Evolutionary conservation across 1,140 invertebrate genomes (phyloP).

Genomic region (Mya arenaria): DNA sequence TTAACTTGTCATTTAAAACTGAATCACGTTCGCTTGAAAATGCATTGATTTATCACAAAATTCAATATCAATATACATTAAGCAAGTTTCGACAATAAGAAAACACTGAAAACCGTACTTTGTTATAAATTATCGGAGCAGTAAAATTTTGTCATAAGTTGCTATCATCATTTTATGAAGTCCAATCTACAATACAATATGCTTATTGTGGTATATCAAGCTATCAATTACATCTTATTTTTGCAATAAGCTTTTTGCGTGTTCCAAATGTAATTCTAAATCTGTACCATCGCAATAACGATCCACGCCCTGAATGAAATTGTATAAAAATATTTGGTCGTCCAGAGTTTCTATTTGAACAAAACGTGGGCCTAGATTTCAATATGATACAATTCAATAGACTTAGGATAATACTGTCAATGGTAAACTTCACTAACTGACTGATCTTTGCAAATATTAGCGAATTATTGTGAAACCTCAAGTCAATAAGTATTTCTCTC

Average conservation of each 20-base stretch:
- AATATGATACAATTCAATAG: conserved; percentile 37
- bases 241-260: background rate
- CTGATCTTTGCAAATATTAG: background rate
- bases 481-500: too few relatives aligned
- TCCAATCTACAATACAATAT: background rate
- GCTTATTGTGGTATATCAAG: background rate
- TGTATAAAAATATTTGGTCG: conserved; percentile 20
- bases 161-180: too few relatives aligned
- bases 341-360: conserved; percentile 29
- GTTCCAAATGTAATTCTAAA: conserved; percentile 19
- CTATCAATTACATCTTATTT: conserved; percentile 51
- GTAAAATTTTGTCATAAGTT: conserved; percentile 38
- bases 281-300: conserved; percentile 18
- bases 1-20: too few relatives aligned
- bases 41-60: too few relatives aligned
- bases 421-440: conserved; percentile 4
- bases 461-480: background rate
- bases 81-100: too few relatives aligned
- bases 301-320: conserved; percentile 15
- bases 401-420: background rate
- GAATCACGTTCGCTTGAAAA: too few relatives aligned
- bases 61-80: too few relatives aligned
- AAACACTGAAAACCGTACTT: background rate
- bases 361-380: conserved; percentile 38
- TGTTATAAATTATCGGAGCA: conserved; percentile 33